Conservation (phyloP, 2,888 invertebrate genomes). For the Eupelmus urozonus region DNA sequence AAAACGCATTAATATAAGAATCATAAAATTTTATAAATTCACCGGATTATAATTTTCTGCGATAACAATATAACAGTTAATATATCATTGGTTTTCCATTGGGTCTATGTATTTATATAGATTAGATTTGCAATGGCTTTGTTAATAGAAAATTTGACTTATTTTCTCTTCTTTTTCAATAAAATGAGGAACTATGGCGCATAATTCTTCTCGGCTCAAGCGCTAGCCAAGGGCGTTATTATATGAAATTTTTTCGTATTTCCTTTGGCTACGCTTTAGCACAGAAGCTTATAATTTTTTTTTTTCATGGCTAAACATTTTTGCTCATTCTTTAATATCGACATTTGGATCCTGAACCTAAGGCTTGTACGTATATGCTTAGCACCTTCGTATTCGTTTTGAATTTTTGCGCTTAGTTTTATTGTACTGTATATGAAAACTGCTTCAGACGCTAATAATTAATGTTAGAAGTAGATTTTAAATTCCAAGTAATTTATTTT, state of each 20-base stretch:
- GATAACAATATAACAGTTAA: constrained; percentile 43
- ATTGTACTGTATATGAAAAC: constrained; percentile 28
- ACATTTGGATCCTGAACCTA: constrained; percentile 72
- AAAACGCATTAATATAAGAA: constrained; percentile 15
- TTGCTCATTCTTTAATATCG: constrained; percentile 14
- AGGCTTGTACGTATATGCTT: constrained; percentile 64
- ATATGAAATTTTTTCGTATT: neutral
- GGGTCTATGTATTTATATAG: constrained; percentile 10
- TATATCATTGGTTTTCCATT: constrained; percentile 20
- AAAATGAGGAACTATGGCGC: constrained; percentile 51
- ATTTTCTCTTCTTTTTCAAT: constrained; percentile 25
- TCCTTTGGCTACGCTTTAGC: constrained; percentile 4
- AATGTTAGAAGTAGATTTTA: neutral
- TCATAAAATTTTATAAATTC: constrained; percentile 34
- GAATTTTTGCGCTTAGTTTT: constrained; percentile 32
- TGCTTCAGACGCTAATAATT: neutral
- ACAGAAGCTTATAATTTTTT: constrained; percentile 8
- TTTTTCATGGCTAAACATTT: neutral
- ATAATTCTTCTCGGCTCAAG: neutral
- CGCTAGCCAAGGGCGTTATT: neutral
- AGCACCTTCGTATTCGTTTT: constrained; percentile 61
- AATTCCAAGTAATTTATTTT: neutral
- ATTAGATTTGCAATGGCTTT: constrained; percentile 9
- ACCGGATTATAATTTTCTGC: constrained; percentile 33
- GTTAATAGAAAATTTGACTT: constrained; percentile 19